Conservation (phyloP, 2,888 invertebrate genomes). For the Temnothorax ravouxi region DNA sequence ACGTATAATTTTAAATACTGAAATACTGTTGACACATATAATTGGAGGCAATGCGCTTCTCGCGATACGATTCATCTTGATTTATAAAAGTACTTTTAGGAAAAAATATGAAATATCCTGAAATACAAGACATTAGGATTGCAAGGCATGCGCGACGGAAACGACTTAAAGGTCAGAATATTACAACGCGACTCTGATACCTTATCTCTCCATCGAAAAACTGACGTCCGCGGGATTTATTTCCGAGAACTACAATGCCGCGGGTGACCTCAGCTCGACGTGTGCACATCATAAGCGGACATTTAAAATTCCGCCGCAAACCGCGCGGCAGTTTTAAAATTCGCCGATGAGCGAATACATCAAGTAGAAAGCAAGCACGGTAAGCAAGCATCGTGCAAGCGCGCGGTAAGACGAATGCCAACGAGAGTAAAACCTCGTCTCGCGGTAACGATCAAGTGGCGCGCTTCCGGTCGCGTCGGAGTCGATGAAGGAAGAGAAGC, state of each 20-base stretch:
- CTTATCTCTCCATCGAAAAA: constrained; percentile 23
- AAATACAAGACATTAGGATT: background rate
- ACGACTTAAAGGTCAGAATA: background rate
- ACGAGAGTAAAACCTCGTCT: constrained; percentile 57
- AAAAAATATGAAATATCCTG: constrained; percentile 3
- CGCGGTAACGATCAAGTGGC: constrained; percentile 57
- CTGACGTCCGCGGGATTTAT: constrained; percentile 22
- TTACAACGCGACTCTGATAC: constrained; percentile 3
- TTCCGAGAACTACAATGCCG: constrained; percentile 10
- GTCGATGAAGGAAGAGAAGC: constrained; percentile 39
- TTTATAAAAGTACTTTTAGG: background rate
- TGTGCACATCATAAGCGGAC: constrained; percentile 22
- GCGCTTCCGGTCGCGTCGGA: constrained; percentile 63
- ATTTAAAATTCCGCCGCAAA: constrained; percentile 62
- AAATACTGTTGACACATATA: background rate
- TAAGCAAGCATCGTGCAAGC: background rate
- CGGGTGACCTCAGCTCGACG: constrained; percentile 21
- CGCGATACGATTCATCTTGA: background rate
- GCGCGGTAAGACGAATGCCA: constrained; percentile 54
- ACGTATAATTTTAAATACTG: constrained; percentile 4
- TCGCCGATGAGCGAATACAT: constrained; percentile 34
- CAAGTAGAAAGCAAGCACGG: constrained; percentile 24
- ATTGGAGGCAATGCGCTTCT: background rate
- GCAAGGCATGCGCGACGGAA: background rate
- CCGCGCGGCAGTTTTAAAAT: constrained; percentile 39